Evolutionary conservation across 2,113 vertebrate genomes (phyloP).

Genomic region (Petaurus breviceps): DNA sequence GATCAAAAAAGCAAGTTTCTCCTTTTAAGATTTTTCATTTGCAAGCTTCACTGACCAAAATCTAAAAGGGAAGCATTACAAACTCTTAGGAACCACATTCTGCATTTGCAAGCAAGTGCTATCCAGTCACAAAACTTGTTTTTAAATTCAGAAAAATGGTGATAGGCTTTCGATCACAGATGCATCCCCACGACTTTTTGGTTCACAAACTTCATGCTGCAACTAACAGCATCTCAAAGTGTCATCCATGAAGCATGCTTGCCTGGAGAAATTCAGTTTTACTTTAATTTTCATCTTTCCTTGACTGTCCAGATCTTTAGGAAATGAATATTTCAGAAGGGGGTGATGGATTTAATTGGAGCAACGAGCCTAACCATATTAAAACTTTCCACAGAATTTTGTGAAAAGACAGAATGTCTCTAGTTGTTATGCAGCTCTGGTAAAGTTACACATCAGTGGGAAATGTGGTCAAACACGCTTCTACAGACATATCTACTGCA

Average conservation of each 20-base stretch:
- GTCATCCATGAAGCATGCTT: conserved; percentile 22
- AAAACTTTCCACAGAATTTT: conserved; percentile 59
- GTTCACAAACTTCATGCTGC: conserved; percentile 28
- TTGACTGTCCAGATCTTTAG: conserved; percentile 41
- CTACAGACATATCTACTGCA: conserved; percentile 52
- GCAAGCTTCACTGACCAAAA: conserved; percentile 55
- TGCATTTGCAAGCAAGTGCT: conserved; percentile 42
- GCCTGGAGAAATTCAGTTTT: conserved; percentile 59
- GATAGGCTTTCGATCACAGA: background rate
- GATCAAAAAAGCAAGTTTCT: conserved; percentile 66
- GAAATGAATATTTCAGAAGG: conserved; percentile 70
- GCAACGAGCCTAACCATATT: conserved; percentile 67
- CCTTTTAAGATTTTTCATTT: conserved; percentile 66
- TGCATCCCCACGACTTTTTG: background rate
- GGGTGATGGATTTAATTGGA: conserved; percentile 70
- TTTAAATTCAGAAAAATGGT: conserved; percentile 42
- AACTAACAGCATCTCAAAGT: background rate
- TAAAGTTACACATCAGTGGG: conserved; percentile 52
- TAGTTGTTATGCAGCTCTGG: conserved; percentile 33
- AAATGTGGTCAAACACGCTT: conserved; percentile 41
- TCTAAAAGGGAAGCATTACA: conserved; percentile 36
- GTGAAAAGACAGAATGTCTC: conserved; percentile 60
- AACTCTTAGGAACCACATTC: background rate
- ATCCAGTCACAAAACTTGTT: conserved; percentile 14
- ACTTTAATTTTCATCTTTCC: conserved; percentile 58